These are phyloP conservation scores for Temnothorax ravouxi DNA, from an alignment of 2,888 invertebrate species.

Conservation along the genomic window DNA sequence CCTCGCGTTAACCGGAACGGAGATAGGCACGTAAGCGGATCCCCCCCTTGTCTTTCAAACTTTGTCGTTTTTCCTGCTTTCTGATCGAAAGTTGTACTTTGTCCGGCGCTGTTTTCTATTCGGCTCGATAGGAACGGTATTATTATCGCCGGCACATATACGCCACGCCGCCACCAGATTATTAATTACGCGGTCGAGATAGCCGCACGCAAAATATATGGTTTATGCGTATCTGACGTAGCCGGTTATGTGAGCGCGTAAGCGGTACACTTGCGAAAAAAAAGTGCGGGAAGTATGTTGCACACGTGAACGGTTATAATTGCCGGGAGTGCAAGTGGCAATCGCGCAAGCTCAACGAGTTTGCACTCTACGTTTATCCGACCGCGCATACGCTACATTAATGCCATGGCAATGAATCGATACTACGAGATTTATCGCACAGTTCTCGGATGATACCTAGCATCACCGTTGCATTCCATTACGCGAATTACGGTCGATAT, in stretches of 20 bases:
- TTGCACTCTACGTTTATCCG: background rate
- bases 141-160: background rate
- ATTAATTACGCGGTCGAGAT: conserved; percentile 20
- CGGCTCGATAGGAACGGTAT: background rate
- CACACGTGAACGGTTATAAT: conserved; percentile 21
- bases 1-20: conserved; percentile 9
- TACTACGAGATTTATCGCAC: background rate
- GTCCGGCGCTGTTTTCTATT: conserved; percentile 10
- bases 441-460: background rate
- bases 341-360: background rate
- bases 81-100: conserved; percentile 27
- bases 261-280: conserved; percentile 3
- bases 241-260: conserved; percentile 24
- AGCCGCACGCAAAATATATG: background rate
- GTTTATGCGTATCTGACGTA: conserved; percentile 37
- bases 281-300: conserved; percentile 38
- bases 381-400: background rate
- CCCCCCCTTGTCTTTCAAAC: background rate
- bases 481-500: background rate
- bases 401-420: conserved; percentile 42
- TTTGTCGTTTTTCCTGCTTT: background rate
- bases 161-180: background rate
- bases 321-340: background rate
- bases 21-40: conserved; percentile 3
- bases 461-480: background rate